Percentiles rank a stretch among this genome's conserved stretches.
Conservation (phyloP, 2,113 vertebrate species). For the Thamnophis sirtalis region DNA sequence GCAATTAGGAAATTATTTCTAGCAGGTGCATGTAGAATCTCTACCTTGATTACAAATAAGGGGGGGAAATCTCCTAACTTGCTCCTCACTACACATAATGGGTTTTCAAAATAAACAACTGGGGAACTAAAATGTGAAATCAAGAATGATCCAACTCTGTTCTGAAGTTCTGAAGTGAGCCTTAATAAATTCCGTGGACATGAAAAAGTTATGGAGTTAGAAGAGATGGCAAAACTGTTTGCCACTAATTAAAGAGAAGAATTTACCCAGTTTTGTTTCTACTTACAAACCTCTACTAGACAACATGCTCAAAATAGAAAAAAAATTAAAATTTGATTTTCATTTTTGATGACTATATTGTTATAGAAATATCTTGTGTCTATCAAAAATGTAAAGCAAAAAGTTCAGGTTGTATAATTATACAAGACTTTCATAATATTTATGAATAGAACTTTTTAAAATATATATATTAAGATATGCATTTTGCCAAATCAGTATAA, state of each 20-base stretch:
- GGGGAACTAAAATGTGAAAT: neutral
- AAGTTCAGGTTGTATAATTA: neutral
- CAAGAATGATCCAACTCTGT: neutral
- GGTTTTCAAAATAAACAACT: neutral
- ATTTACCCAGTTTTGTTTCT: neutral
- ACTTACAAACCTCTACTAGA: neutral
- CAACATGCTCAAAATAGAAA: neutral
- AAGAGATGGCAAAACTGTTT: neutral
- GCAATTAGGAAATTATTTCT: neutral
- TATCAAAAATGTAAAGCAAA: neutral
- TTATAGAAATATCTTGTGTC: neutral
- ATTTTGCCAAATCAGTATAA: neutral
- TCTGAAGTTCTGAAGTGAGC: neutral
- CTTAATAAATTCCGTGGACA: neutral
- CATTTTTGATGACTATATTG: neutral
- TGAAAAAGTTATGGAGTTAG: neutral
- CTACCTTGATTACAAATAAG: neutral
- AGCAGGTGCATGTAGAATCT: slow-evolving; percentile 3
- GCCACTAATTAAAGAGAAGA: neutral
- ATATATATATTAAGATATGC: neutral
- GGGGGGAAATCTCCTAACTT: accelerated
- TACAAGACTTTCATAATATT: neutral
- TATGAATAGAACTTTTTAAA: neutral
- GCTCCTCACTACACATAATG: neutral
- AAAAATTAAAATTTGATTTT: neutral